These are phyloP conservation scores for human (Homo sapiens) DNA, from an alignment of 2,113 vertebrate genomes.

Conservation along the genomic window GRCh38 chr5:19554001-19554500, in stretches of 20 bases:
- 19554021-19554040: not conserved
- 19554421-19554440: too few relatives aligned
- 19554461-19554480: too few relatives aligned
- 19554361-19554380: too few relatives aligned
- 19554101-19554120: not conserved
- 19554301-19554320: not conserved
- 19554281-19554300: not conserved
- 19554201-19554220: not conserved
- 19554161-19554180: not conserved
- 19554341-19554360: not conserved
- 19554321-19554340: not conserved
- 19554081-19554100: not conserved
- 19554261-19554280: not conserved
- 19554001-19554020: conserved; percentile 16
- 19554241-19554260: not conserved
- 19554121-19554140: not conserved
- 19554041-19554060: not conserved
- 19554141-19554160: not conserved
- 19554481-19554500: too few relatives aligned
- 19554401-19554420: too few relatives aligned
- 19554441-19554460: too few relatives aligned
- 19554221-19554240: not conserved
- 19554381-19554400: too few relatives aligned
- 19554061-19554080: not conserved
- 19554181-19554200: not conserved